A percentile compares a stretch with the other conserved stretches of the same genome.
Conservation (phyloP, 23 tunicate genomes). For the Trididemnum clinides region DNA sequence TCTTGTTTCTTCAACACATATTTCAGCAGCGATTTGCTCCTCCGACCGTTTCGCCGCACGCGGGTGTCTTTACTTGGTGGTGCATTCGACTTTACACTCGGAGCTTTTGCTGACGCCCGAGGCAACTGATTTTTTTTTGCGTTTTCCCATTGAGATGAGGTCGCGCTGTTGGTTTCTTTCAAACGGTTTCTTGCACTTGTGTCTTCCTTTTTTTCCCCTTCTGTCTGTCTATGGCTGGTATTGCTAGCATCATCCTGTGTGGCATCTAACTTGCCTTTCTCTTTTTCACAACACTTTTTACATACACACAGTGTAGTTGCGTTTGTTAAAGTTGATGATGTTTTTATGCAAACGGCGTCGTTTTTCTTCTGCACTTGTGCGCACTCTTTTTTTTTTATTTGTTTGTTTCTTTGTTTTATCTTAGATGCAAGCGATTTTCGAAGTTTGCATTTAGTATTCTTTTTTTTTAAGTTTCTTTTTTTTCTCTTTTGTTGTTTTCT, state of each 20-base stretch:
- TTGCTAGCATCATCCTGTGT: no score
- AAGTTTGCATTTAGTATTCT: no score
- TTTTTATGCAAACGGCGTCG: not conserved
- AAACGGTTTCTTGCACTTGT: no score
- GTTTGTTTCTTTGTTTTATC: not conserved
- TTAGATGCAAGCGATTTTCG: not conserved
- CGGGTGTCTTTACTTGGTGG: no score
- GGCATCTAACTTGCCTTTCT: no score
- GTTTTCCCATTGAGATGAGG: no score
- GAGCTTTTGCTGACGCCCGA: not conserved
- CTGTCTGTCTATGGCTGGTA: no score
- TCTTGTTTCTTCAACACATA: conserved; percentile 46
- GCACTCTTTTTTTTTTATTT: not conserved
- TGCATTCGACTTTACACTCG: not conserved
- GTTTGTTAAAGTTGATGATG: not conserved
- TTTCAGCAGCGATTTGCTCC: conserved; percentile 47
- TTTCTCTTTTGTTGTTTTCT: no score
- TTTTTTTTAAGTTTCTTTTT: no score
- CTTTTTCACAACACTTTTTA: not conserved
- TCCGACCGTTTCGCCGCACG: not conserved
- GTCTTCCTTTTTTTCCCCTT: no score
- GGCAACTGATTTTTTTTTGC: not conserved
- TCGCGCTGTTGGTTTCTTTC: no score
- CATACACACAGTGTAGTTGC: not conserved
- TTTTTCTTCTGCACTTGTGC: not conserved